Percentiles rank a stretch among this genome's conserved stretches.
phyloP scores from a whole-genome alignment of 2,888 invertebrate genomes.

The Conomelus anceps region DNA sequence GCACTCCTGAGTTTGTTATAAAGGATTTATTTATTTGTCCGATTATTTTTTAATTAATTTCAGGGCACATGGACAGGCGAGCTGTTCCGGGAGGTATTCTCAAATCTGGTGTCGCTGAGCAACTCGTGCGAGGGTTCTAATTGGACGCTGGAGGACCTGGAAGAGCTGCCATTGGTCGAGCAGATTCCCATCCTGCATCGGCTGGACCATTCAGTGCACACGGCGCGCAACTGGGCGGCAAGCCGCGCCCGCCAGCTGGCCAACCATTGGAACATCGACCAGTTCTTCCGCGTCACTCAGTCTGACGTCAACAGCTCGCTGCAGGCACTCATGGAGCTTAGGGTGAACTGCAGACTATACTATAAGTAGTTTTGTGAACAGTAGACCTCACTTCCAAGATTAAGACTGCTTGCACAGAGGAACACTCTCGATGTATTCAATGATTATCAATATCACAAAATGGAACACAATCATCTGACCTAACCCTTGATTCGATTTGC shows the following conservation, averaged over 20 bases:
- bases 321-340: conserved; percentile 40
- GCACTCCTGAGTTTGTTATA: background rate
- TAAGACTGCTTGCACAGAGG: no score
- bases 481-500: no score
- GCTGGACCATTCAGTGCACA: conserved; percentile 54
- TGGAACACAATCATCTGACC: no score
- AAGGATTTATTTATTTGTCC: background rate
- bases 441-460: no score
- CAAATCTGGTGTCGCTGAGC: conserved; percentile 60
- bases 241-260: conserved; percentile 65
- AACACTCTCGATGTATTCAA: no score
- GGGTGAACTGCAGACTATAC: conserved; percentile 36
- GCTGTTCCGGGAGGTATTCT: conserved; percentile 58
- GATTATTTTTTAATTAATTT: conserved; percentile 27
- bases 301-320: conserved; percentile 41
- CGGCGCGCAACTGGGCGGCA: conserved; percentile 68
- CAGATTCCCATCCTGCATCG: conserved; percentile 73
- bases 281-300: conserved; percentile 54
- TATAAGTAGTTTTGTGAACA: no score
- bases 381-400: no score
- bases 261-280: conserved; percentile 66
- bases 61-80: conserved; percentile 54
- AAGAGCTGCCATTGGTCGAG: conserved; percentile 63
- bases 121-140: conserved; percentile 71
- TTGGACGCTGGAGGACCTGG: conserved; percentile 57